phyloP scores from a whole-genome alignment of 1,140 invertebrate species.

The Bombus impatiens region DNA sequence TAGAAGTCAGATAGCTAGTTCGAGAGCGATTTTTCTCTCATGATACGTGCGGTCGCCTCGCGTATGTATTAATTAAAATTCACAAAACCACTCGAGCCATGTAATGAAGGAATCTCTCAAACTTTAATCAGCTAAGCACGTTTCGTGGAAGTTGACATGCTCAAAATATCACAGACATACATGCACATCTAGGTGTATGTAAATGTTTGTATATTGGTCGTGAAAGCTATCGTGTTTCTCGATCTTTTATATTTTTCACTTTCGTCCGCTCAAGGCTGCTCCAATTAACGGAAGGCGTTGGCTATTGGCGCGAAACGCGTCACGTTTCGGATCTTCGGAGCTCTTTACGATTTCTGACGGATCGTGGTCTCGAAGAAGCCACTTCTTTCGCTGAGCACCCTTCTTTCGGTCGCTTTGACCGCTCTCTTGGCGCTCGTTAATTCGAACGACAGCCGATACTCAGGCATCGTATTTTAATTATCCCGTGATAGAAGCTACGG shows the following conservation, averaged over 20 bases:
- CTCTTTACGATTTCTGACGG: conserved; percentile 20
- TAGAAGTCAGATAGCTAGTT: neutral
- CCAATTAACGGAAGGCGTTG: conserved; percentile 21
- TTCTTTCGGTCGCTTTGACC: conserved; percentile 39
- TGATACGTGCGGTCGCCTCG: neutral
- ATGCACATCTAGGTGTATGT: too few species aligned
- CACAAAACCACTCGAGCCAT: conserved; percentile 23
- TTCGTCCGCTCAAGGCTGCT: neutral
- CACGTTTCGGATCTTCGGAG: neutral
- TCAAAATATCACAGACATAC: neutral
- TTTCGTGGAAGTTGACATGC: neutral
- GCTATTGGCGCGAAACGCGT: too few species aligned
- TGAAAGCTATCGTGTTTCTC: neutral
- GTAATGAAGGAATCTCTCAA: conserved; percentile 53
- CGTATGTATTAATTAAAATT: conserved; percentile 62
- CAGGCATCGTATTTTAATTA: conserved; percentile 44
- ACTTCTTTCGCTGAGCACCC: neutral
- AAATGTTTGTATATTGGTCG: neutral
- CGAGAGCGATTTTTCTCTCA: neutral
- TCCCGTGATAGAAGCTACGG: conserved; percentile 13
- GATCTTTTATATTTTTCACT: too few species aligned
- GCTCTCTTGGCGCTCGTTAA: conserved; percentile 31
- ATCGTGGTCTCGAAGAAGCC: neutral
- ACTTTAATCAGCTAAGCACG: conserved; percentile 46
- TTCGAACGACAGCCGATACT: conserved; percentile 44